phyloP scores from a whole-genome alignment of 2,113 vertebrate genomes.

The Lamprologus lemairii region DNA sequence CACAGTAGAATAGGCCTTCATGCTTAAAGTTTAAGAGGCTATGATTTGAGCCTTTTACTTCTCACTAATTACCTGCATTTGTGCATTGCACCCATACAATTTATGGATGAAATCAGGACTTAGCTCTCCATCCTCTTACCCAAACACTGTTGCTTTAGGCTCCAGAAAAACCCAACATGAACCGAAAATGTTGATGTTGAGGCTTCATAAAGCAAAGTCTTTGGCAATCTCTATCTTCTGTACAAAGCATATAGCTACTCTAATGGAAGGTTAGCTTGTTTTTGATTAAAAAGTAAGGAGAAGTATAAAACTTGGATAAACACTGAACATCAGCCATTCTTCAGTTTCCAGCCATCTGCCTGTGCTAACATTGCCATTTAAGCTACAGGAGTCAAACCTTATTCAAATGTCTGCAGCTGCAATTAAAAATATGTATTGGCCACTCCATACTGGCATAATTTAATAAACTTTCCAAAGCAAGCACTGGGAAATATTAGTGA shows the following conservation, averaged over 20 bases:
- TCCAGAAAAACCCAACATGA: background rate
- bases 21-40: background rate
- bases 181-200: accelerated
- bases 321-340: accelerated
- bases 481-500: background rate
- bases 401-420: background rate
- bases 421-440: background rate
- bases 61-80: background rate
- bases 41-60: background rate
- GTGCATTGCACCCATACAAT: background rate
- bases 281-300: background rate
- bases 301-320: background rate
- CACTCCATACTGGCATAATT: background rate
- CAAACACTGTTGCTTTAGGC: background rate
- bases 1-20: accelerated
- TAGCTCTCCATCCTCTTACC: accelerated
- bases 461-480: background rate
- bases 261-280: background rate
- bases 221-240: accelerated
- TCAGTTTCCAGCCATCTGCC: background rate
- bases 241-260: background rate
- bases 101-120: background rate
- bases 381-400: background rate
- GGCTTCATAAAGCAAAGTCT: background rate
- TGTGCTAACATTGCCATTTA: background rate